Conservation (phyloP, 2,113 vertebrate genomes). For the Microcebus jonahi region DNA sequence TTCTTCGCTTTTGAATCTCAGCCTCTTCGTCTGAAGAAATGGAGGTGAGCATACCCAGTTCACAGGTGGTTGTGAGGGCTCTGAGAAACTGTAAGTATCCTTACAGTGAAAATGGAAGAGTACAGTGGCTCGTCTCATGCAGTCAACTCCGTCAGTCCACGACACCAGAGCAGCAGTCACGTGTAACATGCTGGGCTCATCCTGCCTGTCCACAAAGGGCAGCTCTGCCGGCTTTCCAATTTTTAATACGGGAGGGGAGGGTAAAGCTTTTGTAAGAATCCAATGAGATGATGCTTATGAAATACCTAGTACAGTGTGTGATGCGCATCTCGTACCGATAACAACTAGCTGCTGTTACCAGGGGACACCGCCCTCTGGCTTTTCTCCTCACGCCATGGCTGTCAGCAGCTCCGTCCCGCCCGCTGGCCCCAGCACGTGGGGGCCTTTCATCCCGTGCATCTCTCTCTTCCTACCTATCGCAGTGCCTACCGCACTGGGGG, state of each 20-base stretch:
- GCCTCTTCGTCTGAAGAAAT: not conserved
- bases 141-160: not conserved
- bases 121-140: not conserved
- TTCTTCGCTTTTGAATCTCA: not conserved
- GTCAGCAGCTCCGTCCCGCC: not conserved
- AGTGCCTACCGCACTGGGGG: not conserved
- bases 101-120: not conserved
- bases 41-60: not conserved
- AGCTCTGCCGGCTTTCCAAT: not conserved
- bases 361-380: not conserved
- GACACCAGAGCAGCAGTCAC: not conserved
- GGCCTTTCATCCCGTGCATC: not conserved
- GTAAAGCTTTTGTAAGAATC: not conserved
- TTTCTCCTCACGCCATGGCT: not conserved
- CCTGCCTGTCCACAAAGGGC: not conserved
- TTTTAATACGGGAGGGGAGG: not conserved
- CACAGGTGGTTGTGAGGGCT: not conserved
- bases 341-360: not conserved
- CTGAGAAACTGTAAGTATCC: not conserved
- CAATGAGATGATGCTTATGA: not conserved
- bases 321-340: not conserved
- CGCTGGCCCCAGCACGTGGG: not conserved
- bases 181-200: not conserved
- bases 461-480: not conserved
- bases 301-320: not conserved